phyloP scores from a whole-genome alignment of 2,113 vertebrate genomes.

The Stomatorhinus ivindoensis region DNA sequence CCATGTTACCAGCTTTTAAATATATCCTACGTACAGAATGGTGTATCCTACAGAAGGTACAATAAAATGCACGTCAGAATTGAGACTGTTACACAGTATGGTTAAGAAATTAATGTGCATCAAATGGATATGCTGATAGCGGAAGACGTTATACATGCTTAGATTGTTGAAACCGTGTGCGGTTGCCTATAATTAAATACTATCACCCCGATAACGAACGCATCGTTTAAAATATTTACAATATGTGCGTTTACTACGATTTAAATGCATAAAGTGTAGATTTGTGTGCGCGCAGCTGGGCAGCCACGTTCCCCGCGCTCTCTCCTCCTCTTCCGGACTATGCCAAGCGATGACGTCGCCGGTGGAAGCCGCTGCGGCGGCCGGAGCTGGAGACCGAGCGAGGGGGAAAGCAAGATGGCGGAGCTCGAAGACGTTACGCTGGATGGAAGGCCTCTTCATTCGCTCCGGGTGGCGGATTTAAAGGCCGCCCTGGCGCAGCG shows the following conservation, averaged over 20 bases:
- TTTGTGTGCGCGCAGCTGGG: background rate
- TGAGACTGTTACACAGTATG: background rate
- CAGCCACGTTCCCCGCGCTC: background rate
- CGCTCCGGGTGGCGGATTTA: slow-evolving; percentile 82
- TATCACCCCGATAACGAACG: background rate
- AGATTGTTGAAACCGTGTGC: background rate
- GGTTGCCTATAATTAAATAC: background rate
- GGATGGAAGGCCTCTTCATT: slow-evolving; percentile 88
- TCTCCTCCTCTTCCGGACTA: slow-evolving; percentile 29
- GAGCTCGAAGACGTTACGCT: slow-evolving; percentile 93
- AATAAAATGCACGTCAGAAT: background rate
- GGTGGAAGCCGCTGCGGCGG: slow-evolving; percentile 47
- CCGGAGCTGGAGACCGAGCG: slow-evolving; percentile 47
- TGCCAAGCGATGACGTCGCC: slow-evolving; percentile 29
- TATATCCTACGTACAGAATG: background rate
- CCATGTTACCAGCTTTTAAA: background rate
- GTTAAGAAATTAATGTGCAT: background rate
- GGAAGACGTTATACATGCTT: background rate
- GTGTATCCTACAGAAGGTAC: background rate
- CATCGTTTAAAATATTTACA: background rate
- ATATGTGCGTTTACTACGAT: background rate
- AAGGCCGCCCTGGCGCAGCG: slow-evolving; percentile 81
- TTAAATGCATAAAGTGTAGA: background rate
- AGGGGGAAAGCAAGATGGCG: slow-evolving; percentile 81
- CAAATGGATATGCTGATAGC: background rate